These are phyloP conservation scores for Cosmia trapezina DNA, from an alignment of 2,888 invertebrate genomes.

Conservation along the genomic window DNA sequence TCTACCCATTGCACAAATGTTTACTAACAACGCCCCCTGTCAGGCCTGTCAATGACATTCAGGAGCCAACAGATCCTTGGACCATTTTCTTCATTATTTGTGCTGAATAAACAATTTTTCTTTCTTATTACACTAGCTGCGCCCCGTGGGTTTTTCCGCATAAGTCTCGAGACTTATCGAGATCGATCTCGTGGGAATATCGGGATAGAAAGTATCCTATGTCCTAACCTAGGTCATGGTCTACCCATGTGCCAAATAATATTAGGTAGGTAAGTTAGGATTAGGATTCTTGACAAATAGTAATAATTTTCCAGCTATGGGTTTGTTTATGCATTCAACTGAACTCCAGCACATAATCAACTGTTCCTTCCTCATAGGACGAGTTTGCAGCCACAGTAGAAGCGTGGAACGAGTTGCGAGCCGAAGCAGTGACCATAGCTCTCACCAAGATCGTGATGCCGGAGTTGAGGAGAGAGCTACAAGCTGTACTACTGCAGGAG, in stretches of 20 bases:
- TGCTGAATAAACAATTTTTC: background rate
- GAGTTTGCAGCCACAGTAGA: constrained; percentile 98
- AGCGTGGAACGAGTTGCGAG: constrained; percentile 98
- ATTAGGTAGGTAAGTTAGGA: too few relatives aligned
- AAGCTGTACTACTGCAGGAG: constrained; percentile 94
- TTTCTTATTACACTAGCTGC: too few relatives aligned
- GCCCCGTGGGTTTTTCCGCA: too few relatives aligned
- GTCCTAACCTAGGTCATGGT: too few relatives aligned
- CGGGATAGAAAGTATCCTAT: too few relatives aligned
- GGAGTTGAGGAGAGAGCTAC: constrained; percentile 96
- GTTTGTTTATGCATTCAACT: background rate
- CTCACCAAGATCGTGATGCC: constrained; percentile 97
- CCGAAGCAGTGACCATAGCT: constrained; percentile 96
- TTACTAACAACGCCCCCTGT: too few relatives aligned
- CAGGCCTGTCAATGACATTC: too few relatives aligned
- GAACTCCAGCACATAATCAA: background rate
- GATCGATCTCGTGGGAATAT: too few relatives aligned
- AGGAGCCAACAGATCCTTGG: too few relatives aligned
- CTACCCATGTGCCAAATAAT: too few relatives aligned
- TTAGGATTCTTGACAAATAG: background rate
- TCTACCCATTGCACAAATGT: too few relatives aligned
- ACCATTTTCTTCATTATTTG: background rate
- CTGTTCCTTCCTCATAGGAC: constrained; percentile 89
- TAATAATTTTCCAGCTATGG: background rate
- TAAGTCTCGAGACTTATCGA: too few relatives aligned